Evolutionary conservation across 2,888 invertebrate species (phyloP).

Genomic region (Drosophila macrothrix): DNA sequence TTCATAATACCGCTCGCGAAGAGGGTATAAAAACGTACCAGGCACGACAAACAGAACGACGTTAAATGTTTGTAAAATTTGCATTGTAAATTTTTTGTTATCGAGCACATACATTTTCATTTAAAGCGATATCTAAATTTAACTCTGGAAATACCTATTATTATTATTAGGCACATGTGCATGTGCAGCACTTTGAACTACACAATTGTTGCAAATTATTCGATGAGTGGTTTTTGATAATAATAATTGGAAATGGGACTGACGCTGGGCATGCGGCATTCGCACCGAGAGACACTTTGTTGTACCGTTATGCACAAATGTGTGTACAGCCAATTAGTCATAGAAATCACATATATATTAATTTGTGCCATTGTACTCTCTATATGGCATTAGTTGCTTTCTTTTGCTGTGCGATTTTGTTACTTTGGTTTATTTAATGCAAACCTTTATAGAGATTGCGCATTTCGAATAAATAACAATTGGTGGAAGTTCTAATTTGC

Average conservation of each 20-base stretch:
- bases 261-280: constrained; percentile 8
- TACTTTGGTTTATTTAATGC: neutral
- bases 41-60: constrained; percentile 44
- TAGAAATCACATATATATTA: neutral
- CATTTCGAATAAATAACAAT: neutral
- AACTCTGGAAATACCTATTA: constrained; percentile 22
- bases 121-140: constrained; percentile 37
- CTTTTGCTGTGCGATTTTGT: constrained; percentile 13
- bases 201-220: neutral
- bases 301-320: constrained; percentile 3
- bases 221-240: neutral
- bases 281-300: neutral
- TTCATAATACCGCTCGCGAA: neutral
- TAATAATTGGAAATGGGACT: neutral
- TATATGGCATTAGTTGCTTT: constrained; percentile 18
- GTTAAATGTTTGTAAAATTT: constrained; percentile 41
- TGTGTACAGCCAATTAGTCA: constrained; percentile 46
- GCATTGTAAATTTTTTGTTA: constrained; percentile 53
- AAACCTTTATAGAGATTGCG: neutral
- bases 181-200: constrained; percentile 11
- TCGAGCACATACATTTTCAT: constrained; percentile 42
- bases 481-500: neutral
- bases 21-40: constrained; percentile 37
- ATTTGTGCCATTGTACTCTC: constrained; percentile 4
- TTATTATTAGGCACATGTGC: neutral